Base-by-base conservation (phyloP, 2,888 invertebrate species). In the Pardosa pseudoannulata region DNA sequence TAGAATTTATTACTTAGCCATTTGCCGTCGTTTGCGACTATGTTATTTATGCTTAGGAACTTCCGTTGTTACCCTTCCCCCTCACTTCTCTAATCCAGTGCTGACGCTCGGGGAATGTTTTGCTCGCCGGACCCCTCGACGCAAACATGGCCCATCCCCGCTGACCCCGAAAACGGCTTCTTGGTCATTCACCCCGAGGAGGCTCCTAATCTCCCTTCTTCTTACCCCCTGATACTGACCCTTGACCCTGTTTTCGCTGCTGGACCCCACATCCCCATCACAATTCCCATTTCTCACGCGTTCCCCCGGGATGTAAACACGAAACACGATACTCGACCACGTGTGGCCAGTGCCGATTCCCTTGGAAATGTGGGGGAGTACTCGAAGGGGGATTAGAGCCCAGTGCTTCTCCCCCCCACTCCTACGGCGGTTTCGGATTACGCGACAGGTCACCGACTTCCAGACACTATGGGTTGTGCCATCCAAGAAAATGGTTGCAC, bases 131-230 rank as follows among this genome's bases (percentile, higher is more conserved):
- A 78, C 81, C n/a, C 13, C 36, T 41, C 23, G 41, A 70, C 75
- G 70, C 62, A 70, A 78, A 70, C 78, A 78, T 36, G 27, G 73
- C 29, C 56, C 56, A 78, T 72, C 78, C 76, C 83, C 32, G 73
- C 64, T 85, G 83, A 85, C 83, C 78, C 78, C 82, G 16, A 65
- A 78, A 74, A 70, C 62, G 19, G 23, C 29, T 78, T 46, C 62
- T 62, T 83, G 83, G 83, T 85, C 83, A 85, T 85, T 85, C 83
- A 85, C 83, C 83, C 73, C 78, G 13, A 36, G 36, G 65, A 76
- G 62, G 64, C 41, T 76, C 76, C 75, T 83, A 76, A 76, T 76
- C 76, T 83, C 76, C 74, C 50, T 36, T 81, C 81, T 75, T 39
- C 62, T 68, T 68, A 64, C 71, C 50, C 76, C 76, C 82, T 32